A percentile compares a stretch with the other conserved stretches of the same genome.
Conservation (phyloP, 1,140 invertebrate species). For the Drosophila subobscura region DNA sequence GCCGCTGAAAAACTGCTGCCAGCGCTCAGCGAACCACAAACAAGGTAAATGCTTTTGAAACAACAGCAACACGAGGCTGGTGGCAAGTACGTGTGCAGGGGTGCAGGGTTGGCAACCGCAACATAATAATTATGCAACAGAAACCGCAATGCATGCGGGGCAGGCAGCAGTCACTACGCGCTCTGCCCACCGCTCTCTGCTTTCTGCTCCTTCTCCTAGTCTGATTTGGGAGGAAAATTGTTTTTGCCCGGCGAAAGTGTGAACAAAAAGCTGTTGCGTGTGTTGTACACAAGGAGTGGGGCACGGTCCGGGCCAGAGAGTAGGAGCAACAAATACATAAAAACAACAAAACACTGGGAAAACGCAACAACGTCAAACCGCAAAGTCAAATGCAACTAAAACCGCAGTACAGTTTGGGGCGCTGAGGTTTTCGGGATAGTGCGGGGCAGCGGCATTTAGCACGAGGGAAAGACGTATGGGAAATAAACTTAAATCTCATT, state of each 20-base stretch:
- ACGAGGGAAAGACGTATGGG: conserved; percentile 1
- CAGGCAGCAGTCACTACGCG: conserved; percentile 34
- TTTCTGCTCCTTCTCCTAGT: conserved; percentile 2
- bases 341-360: conserved; percentile 52
- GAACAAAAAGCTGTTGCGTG: conserved; percentile 81
- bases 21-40: conserved; percentile 71
- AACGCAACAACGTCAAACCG: conserved; percentile 76
- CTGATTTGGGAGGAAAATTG: conserved; percentile 69
- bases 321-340: conserved; percentile 40
- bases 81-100: conserved; percentile 14
- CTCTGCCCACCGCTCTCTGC: neutral
- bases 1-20: conserved; percentile 65
- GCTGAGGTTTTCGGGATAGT: conserved; percentile 40
- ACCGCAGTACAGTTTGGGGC: conserved; percentile 69
- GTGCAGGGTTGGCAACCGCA: conserved; percentile 51
- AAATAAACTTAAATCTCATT: conserved; percentile 37
- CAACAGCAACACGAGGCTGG: conserved; percentile 65
- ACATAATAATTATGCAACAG: conserved; percentile 82
- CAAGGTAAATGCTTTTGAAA: conserved; percentile 78
- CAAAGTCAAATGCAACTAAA: conserved; percentile 81
- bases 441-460: neutral
- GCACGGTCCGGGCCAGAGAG: conserved; percentile 14
- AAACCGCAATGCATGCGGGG: conserved; percentile 79
- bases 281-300: conserved; percentile 55
- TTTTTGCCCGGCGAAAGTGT: conserved; percentile 78